Percentiles rank a stretch among this genome's conserved stretches.
These are phyloP conservation scores for Phyllostomus discolor DNA, from an alignment of 2,113 vertebrate species.

Conservation along the genomic window DNA sequence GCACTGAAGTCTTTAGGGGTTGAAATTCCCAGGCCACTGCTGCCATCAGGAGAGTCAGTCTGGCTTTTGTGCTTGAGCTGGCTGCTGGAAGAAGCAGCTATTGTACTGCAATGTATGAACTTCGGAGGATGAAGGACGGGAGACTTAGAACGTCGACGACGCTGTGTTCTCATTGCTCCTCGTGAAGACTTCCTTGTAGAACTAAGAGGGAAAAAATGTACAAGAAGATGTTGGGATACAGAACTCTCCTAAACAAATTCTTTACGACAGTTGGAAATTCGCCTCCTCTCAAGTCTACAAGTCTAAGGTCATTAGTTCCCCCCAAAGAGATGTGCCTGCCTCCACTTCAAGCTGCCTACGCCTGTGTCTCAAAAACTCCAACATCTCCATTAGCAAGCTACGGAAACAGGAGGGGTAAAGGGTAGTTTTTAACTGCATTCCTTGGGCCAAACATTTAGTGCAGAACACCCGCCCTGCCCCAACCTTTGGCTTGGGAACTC, in stretches of 20 bases:
- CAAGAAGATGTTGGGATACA: constrained; percentile 29
- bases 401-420: background rate
- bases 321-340: background rate
- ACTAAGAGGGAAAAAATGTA: constrained; percentile 73
- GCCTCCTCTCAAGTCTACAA: background rate
- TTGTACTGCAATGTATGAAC: constrained; percentile 92
- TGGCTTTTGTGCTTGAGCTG: constrained; percentile 86
- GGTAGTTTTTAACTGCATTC: background rate
- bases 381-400: background rate
- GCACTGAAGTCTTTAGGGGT: constrained; percentile 77
- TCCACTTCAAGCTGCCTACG: background rate
- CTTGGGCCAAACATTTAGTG: background rate
- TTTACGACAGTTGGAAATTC: background rate
- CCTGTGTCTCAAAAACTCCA: background rate
- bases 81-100: constrained; percentile 76
- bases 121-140: constrained; percentile 95
- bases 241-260: background rate
- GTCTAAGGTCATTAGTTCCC: background rate
- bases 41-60: constrained; percentile 75
- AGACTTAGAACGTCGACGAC: constrained; percentile 93
- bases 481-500: background rate
- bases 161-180: constrained; percentile 87
- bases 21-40: constrained; percentile 62
- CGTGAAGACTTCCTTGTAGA: constrained; percentile 89
- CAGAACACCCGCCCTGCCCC: background rate